A percentile compares a stretch with the other conserved stretches of the same genome.
Conservation (phyloP, 2,113 vertebrate species). For the Daphoenositta chrysoptera region DNA sequence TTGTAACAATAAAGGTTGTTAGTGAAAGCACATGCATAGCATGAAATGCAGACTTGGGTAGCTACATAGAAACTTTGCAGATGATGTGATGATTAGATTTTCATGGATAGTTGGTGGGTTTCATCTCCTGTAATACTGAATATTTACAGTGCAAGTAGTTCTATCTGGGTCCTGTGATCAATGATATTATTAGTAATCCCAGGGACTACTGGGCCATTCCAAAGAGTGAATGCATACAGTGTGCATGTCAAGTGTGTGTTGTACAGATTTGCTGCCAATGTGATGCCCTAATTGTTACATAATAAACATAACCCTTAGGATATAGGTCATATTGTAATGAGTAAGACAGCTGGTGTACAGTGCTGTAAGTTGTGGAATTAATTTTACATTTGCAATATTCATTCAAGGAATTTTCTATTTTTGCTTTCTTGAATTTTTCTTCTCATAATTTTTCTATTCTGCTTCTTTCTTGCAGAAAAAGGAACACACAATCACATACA, state of each 20-base stretch:
- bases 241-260: not conserved
- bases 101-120: not conserved
- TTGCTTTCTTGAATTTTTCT: not conserved
- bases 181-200: not conserved
- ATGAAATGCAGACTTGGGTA: not conserved
- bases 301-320: not conserved
- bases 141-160: not conserved
- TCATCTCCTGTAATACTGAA: not conserved
- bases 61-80: not conserved
- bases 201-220: not conserved
- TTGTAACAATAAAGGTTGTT: not conserved
- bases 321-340: not conserved
- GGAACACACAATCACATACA: not conserved
- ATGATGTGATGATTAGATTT: not conserved
- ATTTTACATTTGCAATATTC: rapidly evolving
- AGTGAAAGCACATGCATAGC: not conserved
- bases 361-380: not conserved
- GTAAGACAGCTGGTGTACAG: not conserved
- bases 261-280: not conserved
- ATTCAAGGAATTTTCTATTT: not conserved
- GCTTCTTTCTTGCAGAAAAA: not conserved
- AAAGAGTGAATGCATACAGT: not conserved
- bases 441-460: not conserved
- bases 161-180: not conserved
- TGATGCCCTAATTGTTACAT: not conserved